Base-by-base conservation (phyloP, 1,140 invertebrate genomes). In the Heliconius eleuchia region DNA sequence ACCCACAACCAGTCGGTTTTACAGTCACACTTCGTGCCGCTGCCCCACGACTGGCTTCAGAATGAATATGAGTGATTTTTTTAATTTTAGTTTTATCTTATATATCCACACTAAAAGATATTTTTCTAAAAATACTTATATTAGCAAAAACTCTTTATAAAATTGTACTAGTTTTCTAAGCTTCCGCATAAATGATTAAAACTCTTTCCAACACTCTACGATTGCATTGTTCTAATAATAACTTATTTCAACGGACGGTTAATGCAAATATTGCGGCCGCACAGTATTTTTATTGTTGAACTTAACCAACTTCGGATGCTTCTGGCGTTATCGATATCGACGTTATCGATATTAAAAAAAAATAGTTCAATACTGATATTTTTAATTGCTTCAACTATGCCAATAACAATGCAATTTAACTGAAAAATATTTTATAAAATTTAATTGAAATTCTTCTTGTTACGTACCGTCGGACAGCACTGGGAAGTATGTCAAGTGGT, bases 371-470 rank as follows among this genome's bases (percentile, higher is more conserved):
- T 66, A 27, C 3, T 5, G n/a, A 66, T 66, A 77, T 27, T 57
- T 57, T 76, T 76, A 70, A 76, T 76, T 70, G 66, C 74, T 27
- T 42, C 37, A 76, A 46, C 74, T 70, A 46, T 39, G 74, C 74
- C 74, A 76, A 76, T 76, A 76, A 70, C 60, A 70, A 66, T 46
- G 60, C 57, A 70, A 39, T 78, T 71, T 73, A 73, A 71, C 34
- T 73, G 52, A 78, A 78, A 78, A 78, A 78, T 78, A 52, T 78
- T 78, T 73, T 78, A 73, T 73, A 34, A 72, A 72, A 77, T 71
- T 78, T 78, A 78, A 78, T 78, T 78, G 76, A 73, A 78, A 78
- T 78, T 78, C 71, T 72, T 77, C 71, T 73, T 60, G 76, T 77
- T 73, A 78, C 76, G 71, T 73, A 50, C 30, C 52, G 60, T 73